Evolutionary conservation across 2,888 invertebrate species (phyloP).

Genomic region (Dendrolimus houi): DNA sequence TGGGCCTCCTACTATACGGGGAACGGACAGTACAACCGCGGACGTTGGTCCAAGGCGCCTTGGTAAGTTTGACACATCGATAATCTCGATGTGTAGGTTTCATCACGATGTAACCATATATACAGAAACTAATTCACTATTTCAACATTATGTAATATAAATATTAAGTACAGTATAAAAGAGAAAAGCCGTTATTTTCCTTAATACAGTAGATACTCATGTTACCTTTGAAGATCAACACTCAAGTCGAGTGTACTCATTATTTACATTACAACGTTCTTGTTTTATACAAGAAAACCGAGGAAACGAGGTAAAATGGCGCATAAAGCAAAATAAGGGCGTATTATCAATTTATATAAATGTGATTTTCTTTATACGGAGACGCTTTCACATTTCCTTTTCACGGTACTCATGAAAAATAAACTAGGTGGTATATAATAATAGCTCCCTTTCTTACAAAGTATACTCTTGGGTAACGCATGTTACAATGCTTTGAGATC

Average conservation of each 20-base stretch:
- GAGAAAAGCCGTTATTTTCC: background rate
- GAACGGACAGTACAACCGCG: too few relatives aligned
- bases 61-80: too few relatives aligned
- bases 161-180: too few relatives aligned
- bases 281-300: background rate
- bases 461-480: too few relatives aligned
- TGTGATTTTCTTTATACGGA: background rate
- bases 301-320: background rate
- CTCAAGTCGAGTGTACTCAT: background rate
- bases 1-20: too few relatives aligned
- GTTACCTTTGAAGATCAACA: background rate
- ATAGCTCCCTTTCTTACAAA: background rate
- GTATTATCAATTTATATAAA: background rate
- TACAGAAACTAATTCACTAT: too few relatives aligned
- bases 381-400: background rate
- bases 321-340: background rate
- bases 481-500: too few relatives aligned
- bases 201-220: background rate
- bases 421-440: background rate
- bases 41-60: too few relatives aligned
- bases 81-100: too few relatives aligned
- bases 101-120: too few relatives aligned
- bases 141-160: too few relatives aligned
- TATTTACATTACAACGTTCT: background rate
- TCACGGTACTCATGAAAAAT: background rate